Conservation (phyloP, 2,797 vertebrate species). For the Holocentrus rufus region DNA sequence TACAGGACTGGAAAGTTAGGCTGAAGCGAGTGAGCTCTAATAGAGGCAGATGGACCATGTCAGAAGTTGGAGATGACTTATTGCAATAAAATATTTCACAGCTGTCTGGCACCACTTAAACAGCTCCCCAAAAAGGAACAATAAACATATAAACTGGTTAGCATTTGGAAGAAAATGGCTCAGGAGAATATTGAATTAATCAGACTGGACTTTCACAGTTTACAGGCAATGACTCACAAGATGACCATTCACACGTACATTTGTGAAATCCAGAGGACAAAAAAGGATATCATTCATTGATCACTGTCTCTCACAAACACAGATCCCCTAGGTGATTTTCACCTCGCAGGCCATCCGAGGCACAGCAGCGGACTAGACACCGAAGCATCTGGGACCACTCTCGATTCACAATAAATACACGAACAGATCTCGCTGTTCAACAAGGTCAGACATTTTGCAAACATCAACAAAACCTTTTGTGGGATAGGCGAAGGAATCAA, state of each 20-base stretch:
- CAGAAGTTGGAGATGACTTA: conserved; percentile 34
- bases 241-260: neutral
- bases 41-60: conserved; percentile 54
- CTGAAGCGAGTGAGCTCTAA: conserved; percentile 43
- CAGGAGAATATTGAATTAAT: conserved; percentile 5
- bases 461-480: conserved; percentile 40
- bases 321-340: conserved; percentile 19
- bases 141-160: conserved; percentile 32
- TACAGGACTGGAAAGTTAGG: conserved; percentile 44
- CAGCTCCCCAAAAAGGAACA: conserved; percentile 8
- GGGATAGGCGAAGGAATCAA: conserved; percentile 55
- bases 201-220: neutral
- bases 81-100: conserved; percentile 54
- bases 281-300: conserved; percentile 6
- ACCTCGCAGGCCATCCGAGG: conserved; percentile 42
- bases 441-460: conserved; percentile 57
- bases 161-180: neutral
- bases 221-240: neutral
- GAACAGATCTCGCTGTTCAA: conserved; percentile 35
- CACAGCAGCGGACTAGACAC: conserved; percentile 34
- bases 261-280: neutral
- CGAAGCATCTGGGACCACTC: conserved; percentile 57
- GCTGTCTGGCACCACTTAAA: conserved; percentile 48
- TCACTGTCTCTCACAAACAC: conserved; percentile 14
- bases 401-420: conserved; percentile 51